Percentiles rank a stretch among this genome's conserved stretches.
phyloP scores from a whole-genome alignment of 1,140 invertebrate genomes.

The Atta cephalotes region DNA sequence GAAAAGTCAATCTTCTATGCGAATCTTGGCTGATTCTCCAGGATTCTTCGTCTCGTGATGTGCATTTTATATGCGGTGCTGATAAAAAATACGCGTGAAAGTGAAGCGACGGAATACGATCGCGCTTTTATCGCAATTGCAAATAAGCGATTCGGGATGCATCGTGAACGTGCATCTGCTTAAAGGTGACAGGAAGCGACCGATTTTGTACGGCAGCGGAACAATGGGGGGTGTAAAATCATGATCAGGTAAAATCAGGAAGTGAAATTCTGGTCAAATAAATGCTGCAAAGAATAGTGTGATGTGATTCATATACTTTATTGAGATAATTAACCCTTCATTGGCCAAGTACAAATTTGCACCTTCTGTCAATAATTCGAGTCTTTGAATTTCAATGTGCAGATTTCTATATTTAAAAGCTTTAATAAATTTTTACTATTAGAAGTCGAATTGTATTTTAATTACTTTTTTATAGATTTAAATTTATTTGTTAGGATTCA shows the following conservation, averaged over 20 bases:
- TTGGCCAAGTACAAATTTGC: no score
- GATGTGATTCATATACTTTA: neutral
- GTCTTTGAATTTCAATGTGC: no score
- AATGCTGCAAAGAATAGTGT: slow-evolving; percentile 5
- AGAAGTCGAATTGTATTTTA: no score
- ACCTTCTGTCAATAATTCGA: no score
- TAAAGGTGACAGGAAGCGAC: slow-evolving; percentile 41
- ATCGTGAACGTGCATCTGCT: slow-evolving; percentile 35
- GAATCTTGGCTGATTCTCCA: neutral
- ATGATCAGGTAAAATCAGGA: neutral
- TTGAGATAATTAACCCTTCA: neutral
- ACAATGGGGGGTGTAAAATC: slow-evolving; percentile 8
- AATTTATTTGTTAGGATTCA: no score
- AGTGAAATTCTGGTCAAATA: slow-evolving; percentile 41
- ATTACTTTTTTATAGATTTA: no score
- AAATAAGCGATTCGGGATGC: neutral
- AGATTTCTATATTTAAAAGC: no score
- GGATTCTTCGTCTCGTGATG: neutral
- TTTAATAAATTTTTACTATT: no score
- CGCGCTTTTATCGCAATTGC: neutral
- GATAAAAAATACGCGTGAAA: slow-evolving; percentile 44
- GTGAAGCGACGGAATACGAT: slow-evolving; percentile 21
- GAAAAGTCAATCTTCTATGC: slow-evolving; percentile 22
- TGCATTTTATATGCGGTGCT: neutral
- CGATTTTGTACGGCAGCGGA: neutral